Percentiles rank a stretch among this genome's conserved stretches.
phyloP scores from a whole-genome alignment of 2,888 invertebrate species.

The Leptodirus hochenwartii region DNA sequence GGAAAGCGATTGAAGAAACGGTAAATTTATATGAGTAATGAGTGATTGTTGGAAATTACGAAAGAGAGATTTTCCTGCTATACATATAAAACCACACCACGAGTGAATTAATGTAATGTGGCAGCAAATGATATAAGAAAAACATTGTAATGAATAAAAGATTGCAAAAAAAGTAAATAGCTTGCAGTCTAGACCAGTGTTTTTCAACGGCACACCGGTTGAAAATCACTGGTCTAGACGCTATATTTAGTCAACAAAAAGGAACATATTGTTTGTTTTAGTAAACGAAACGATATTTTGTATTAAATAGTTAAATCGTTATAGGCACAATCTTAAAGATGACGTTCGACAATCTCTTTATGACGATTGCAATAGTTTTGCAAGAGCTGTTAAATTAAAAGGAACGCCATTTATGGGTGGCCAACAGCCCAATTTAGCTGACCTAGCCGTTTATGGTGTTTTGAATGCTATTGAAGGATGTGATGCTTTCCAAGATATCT shows the following conservation, averaged over 20 bases:
- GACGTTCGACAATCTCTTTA: constrained; percentile 83
- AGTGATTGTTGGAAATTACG: no score
- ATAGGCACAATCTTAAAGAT: constrained; percentile 62
- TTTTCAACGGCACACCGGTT: no score
- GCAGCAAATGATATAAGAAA: no score
- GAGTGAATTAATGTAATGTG: no score
- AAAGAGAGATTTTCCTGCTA: no score
- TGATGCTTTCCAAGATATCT: constrained; percentile 66
- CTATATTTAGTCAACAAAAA: no score
- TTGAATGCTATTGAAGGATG: constrained; percentile 89
- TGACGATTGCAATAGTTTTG: constrained; percentile 73
- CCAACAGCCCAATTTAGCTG: constrained; percentile 70
- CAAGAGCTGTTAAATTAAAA: constrained; percentile 44
- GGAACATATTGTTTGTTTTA: no score
- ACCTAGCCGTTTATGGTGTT: constrained; percentile 80
- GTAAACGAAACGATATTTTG: not conserved
- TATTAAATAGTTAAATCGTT: constrained; percentile 14
- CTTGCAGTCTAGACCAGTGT: no score
- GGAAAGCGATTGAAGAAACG: constrained; percentile 74
- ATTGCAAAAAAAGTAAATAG: no score
- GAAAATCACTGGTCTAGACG: no score
- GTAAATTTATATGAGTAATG: constrained; percentile 28
- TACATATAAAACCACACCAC: no score
- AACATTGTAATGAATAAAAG: no score
- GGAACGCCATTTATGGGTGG: constrained; percentile 75